Evolutionary conservation across 2,113 vertebrate genomes (phyloP).

Genomic region (Pelecanoides urinatrix): DNA sequence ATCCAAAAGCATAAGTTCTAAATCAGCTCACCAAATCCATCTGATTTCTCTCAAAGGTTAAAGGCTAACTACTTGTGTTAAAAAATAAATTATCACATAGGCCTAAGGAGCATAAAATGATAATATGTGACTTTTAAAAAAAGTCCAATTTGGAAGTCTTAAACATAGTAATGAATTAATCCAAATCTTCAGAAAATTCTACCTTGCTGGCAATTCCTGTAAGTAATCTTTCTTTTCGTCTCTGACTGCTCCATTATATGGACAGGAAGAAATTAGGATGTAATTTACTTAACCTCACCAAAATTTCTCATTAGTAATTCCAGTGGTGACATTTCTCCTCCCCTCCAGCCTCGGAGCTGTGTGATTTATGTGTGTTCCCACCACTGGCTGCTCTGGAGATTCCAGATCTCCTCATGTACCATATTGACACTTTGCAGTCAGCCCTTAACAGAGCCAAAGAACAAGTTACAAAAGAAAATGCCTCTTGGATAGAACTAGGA

Average conservation of each 20-base stretch:
- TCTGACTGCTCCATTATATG: neutral
- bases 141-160: neutral
- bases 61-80: neutral
- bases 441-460: neutral
- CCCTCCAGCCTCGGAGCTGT: neutral
- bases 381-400: neutral
- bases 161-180: neutral
- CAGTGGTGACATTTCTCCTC: neutral
- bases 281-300: conserved; percentile 26
- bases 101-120: neutral
- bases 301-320: conserved; percentile 21
- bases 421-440: neutral
- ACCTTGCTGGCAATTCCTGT: neutral
- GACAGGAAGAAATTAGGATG: neutral
- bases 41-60: conserved; percentile 24
- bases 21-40: neutral
- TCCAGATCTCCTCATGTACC: neutral
- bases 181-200: neutral
- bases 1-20: neutral
- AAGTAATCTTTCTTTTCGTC: neutral
- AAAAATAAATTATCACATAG: neutral
- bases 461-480: neutral
- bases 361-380: neutral
- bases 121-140: neutral
- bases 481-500: neutral